Evolutionary conservation across 2,888 invertebrate species (phyloP), one percentile per base, ranked within the genome.

Genomic region (Helicoverpa assulta): DNA sequence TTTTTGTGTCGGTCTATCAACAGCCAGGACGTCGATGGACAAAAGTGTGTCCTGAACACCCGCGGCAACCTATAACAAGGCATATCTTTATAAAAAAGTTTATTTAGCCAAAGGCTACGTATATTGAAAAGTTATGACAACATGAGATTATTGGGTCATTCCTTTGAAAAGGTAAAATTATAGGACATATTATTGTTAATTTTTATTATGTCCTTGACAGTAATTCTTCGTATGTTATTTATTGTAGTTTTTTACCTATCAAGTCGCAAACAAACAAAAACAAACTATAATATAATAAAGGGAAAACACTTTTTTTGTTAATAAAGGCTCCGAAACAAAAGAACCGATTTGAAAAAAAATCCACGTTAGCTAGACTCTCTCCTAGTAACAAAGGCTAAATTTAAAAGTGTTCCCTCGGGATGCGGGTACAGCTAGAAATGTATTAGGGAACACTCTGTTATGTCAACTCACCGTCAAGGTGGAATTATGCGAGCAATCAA

Each of bases 401-500:
- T 26, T 26, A 2, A 26, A 26, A 26, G 26, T 4, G 26, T 26
- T 26, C 2, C 4, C 4, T 26, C 26, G 26, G 26, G 26, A 26
- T 4, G 26, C 26, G 26, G 26, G 26, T 26, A 26, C 26, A 26
- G 26, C 26, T 26, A 4, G 26, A 26, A 26, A 26, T 26, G 4
- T 26, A 26, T 26, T 4, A 2, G 4, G 4, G 6, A 33, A 40
- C 10, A 40, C 2, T 14, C 14, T 4, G 10, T 43, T 52, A 0
- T 52, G 21, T 52, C 0, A 19, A 29, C 53, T 62, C 82, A 95
- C 96, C 90, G 96, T 96, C 5, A 96, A 86, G 0, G 97, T 97
- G 5, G 97, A 96, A 78, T 97, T 96, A 84, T 97, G 97, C 0
- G 97, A 97, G 85, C 97, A 97, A 85, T 97, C 96, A 19, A 96